Evolutionary conservation across 1,140 invertebrate genomes (phyloP).

Genomic region (Drosophila nannoptera): DNA sequence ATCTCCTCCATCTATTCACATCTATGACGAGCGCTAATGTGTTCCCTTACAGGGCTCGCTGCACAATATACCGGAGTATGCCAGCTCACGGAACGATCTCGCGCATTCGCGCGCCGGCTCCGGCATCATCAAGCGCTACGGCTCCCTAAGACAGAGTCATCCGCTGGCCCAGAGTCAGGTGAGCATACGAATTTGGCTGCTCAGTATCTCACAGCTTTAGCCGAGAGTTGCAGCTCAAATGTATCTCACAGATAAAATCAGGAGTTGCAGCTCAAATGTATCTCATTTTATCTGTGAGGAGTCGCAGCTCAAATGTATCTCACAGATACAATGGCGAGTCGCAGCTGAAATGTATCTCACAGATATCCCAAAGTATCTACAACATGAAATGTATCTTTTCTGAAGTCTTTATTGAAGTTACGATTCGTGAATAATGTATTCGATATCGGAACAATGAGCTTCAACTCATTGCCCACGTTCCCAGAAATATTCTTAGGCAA

Average conservation of each 20-base stretch:
- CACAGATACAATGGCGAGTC: too few relatives aligned
- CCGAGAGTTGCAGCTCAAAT: too few relatives aligned
- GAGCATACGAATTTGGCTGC: slow-evolving; percentile 7
- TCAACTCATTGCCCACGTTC: too few relatives aligned
- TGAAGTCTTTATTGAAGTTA: too few relatives aligned
- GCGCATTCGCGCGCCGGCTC: slow-evolving; percentile 57
- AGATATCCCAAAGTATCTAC: neutral
- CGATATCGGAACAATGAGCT: too few relatives aligned
- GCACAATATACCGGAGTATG: slow-evolving; percentile 79
- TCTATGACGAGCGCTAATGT: slow-evolving; percentile 54
- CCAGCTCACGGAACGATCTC: slow-evolving; percentile 76
- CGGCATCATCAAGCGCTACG: slow-evolving; percentile 69
- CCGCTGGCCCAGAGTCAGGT: slow-evolving; percentile 57
- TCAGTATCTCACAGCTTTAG: neutral
- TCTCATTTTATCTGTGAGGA: too few relatives aligned
- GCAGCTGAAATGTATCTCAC: neutral
- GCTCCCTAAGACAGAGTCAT: slow-evolving; percentile 65
- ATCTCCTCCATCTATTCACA: neutral
- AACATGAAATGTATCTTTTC: too few relatives aligned
- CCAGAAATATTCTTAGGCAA: neutral
- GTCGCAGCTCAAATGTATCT: too few relatives aligned
- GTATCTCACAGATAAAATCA: too few relatives aligned
- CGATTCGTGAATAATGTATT: too few relatives aligned
- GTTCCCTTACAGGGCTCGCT: slow-evolving; percentile 69
- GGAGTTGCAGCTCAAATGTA: too few relatives aligned